Percentiles rank a stretch among this genome's conserved stretches.
Conservation (phyloP, 2,888 invertebrate genomes). For the Polietes domitor region DNA sequence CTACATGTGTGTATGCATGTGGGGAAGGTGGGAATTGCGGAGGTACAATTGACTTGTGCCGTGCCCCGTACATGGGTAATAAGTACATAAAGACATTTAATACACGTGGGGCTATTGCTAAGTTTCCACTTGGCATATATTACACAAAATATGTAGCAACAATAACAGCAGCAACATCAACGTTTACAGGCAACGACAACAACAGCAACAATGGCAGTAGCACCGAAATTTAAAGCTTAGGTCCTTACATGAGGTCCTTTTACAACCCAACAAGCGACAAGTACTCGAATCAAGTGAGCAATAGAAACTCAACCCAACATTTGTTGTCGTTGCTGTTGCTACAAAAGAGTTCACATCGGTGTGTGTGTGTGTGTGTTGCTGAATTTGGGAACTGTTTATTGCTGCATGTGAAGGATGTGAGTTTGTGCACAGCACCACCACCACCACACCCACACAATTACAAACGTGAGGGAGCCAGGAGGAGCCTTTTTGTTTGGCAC, state of each 20-base stretch:
- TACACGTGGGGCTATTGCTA: conserved; percentile 14
- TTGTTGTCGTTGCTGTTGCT: too few relatives aligned
- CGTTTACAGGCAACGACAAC: background rate
- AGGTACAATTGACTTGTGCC: background rate
- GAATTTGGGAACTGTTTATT: background rate
- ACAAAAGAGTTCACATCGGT: background rate
- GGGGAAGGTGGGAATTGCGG: background rate
- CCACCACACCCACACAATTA: conserved; percentile 29
- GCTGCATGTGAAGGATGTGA: background rate
- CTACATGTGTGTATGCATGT: too few relatives aligned
- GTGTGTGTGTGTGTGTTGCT: background rate
- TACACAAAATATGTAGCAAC: background rate
- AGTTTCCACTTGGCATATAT: background rate
- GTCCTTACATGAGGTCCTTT: background rate
- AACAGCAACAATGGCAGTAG: background rate
- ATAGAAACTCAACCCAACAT: background rate
- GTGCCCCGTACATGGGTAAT: background rate
- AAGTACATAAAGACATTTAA: background rate
- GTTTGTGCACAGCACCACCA: too few relatives aligned
- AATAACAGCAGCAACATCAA: background rate
- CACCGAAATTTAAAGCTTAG: background rate
- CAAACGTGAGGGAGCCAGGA: background rate
- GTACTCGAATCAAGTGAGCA: background rate
- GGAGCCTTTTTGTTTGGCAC: background rate
- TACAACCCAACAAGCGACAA: background rate